Evolutionary conservation across 2,888 invertebrate species (phyloP).

Genomic region (Rhamnusium bicolor): DNA sequence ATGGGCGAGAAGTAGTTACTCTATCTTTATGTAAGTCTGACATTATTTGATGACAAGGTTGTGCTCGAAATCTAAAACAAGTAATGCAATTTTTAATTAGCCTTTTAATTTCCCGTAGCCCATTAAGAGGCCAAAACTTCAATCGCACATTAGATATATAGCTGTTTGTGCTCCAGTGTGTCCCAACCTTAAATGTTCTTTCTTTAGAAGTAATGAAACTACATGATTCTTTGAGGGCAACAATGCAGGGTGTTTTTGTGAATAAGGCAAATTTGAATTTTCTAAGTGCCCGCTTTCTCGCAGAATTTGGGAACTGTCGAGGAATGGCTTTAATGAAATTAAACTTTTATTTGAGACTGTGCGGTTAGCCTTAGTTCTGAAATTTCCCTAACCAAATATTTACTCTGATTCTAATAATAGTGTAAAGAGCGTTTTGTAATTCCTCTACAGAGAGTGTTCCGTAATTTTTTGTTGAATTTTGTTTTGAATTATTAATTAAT

Average conservation of each 20-base stretch:
- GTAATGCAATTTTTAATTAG: neutral
- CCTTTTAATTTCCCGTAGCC: slow-evolving; percentile 4
- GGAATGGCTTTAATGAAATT: too few relatives aligned
- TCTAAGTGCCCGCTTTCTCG: too few relatives aligned
- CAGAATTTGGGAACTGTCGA: too few relatives aligned
- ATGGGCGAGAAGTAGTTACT: neutral
- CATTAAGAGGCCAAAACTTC: slow-evolving; percentile 11
- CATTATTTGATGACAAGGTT: slow-evolving; percentile 5
- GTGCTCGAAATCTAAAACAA: slow-evolving; percentile 16
- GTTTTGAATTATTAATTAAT: neutral
- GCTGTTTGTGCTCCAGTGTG: slow-evolving; percentile 5
- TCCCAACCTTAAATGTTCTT: neutral
- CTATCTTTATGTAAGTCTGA: neutral
- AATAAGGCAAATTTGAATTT: too few relatives aligned
- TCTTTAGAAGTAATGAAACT: neutral
- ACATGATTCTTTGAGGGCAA: neutral
- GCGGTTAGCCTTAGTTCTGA: too few relatives aligned
- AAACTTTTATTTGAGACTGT: too few relatives aligned
- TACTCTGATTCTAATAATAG: too few relatives aligned
- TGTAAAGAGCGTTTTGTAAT: too few relatives aligned
- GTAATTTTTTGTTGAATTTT: neutral
- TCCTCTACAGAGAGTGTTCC: too few relatives aligned
- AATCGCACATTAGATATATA: slow-evolving; percentile 12
- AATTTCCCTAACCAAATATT: too few relatives aligned
- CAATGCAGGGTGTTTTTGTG: neutral